phyloP scores from a whole-genome alignment of 2,113 vertebrate genomes.

The Promerops cafer region DNA sequence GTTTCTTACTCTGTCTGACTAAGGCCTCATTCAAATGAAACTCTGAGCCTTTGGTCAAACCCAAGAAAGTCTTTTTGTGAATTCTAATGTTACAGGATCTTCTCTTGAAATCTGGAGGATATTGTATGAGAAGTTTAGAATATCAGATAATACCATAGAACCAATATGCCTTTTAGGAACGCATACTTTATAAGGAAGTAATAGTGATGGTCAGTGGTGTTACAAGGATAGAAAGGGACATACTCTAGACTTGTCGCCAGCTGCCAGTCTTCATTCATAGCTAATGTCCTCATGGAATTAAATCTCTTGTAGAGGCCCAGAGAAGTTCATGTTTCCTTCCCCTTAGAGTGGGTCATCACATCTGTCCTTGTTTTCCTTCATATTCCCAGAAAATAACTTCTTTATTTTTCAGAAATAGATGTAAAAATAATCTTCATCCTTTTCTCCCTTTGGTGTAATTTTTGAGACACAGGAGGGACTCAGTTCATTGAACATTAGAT shows the following conservation, averaged over 20 bases:
- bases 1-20: neutral
- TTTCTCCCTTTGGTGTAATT: neutral
- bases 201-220: neutral
- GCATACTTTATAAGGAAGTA: neutral
- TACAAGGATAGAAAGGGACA: neutral
- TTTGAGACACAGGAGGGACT: neutral
- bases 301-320: neutral
- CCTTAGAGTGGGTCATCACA: neutral
- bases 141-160: neutral
- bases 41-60: neutral
- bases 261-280: neutral
- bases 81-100: neutral
- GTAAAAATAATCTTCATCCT: neutral
- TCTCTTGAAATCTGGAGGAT: neutral
- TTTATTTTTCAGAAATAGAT: neutral
- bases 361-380: neutral
- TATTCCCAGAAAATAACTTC: neutral
- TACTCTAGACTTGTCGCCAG: neutral
- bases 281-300: neutral
- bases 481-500: neutral
- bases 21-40: neutral
- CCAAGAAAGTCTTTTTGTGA: neutral
- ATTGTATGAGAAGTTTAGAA: neutral
- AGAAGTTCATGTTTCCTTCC: neutral
- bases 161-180: neutral